These are phyloP conservation scores for Perizoma affinitatum DNA, from an alignment of 2,888 invertebrate species.

Conservation along the genomic window DNA sequence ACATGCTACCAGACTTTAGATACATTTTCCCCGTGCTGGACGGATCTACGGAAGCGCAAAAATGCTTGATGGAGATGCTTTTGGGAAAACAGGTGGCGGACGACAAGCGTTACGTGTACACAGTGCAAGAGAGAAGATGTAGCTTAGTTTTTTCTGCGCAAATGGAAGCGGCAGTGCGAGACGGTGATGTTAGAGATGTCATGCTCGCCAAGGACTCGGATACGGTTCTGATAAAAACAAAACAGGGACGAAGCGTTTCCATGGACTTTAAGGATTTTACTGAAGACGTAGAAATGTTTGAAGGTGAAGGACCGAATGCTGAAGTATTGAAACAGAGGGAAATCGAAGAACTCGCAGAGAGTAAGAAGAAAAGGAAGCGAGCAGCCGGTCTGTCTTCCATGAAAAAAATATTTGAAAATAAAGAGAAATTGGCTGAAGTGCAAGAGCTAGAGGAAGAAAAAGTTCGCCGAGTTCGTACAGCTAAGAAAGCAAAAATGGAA, in stretches of 20 bases:
- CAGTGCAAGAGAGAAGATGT: slow-evolving; percentile 89
- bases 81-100: slow-evolving; percentile 83
- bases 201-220: slow-evolving; percentile 91
- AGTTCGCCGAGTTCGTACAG: slow-evolving; percentile 64
- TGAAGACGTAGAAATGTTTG: slow-evolving; percentile 85
- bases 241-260: slow-evolving; percentile 90
- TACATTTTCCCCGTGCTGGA: slow-evolving; percentile 90
- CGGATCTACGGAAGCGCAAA: slow-evolving; percentile 87
- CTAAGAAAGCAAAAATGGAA: slow-evolving; percentile 74
- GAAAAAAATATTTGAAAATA: slow-evolving; percentile 90
- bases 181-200: slow-evolving; percentile 90
- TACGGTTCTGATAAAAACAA: slow-evolving; percentile 88
- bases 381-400: slow-evolving; percentile 86
- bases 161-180: slow-evolving; percentile 89
- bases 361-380: slow-evolving; percentile 84
- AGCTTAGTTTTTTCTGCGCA: slow-evolving; percentile 89
- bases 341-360: slow-evolving; percentile 80
- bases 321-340: slow-evolving; percentile 86
- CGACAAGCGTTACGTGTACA: slow-evolving; percentile 88
- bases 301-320: slow-evolving; percentile 88
- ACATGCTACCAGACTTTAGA: slow-evolving; percentile 87
- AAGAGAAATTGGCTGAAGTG: slow-evolving; percentile 87
- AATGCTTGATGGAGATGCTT: slow-evolving; percentile 85
- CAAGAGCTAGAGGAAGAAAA: slow-evolving; percentile 84
- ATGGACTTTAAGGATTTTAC: slow-evolving; percentile 86